These are phyloP conservation scores for Enteromius unitaeniatus DNA, from an alignment of 2,797 vertebrate genomes.

Conservation along the genomic window DNA sequence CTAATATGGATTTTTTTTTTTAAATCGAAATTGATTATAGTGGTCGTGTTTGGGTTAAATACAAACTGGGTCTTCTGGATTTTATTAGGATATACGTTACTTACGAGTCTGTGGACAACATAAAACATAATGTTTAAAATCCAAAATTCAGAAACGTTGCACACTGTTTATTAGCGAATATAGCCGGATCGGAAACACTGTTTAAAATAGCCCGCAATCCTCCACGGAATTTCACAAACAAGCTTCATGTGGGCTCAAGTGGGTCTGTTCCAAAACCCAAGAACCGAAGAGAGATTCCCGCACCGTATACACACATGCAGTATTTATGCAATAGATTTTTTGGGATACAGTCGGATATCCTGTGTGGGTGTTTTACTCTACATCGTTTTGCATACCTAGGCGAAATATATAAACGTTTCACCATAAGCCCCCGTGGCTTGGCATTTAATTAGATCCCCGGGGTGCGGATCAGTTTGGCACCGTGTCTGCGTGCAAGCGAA, in stretches of 20 bases:
- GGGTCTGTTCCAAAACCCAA: slow-evolving; percentile 23
- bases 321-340: slow-evolving; percentile 42
- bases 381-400: slow-evolving; percentile 44
- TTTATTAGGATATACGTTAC: not conserved
- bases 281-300: not conserved
- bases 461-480: slow-evolving; percentile 54
- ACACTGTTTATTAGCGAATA: slow-evolving; percentile 1
- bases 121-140: not conserved
- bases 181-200: not conserved
- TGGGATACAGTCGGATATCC: slow-evolving; percentile 33
- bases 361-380: slow-evolving; percentile 38
- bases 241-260: not conserved
- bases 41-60: not conserved
- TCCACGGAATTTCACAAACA: slow-evolving; percentile 25
- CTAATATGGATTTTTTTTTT: not conserved
- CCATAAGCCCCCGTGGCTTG: slow-evolving; percentile 36
- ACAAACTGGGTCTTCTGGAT: not conserved
- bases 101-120: not conserved
- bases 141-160: too few species aligned
- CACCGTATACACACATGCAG: not conserved
- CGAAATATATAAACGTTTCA: slow-evolving; percentile 27
- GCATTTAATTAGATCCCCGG: slow-evolving; percentile 59
- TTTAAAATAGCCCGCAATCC: slow-evolving; percentile 16
- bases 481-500: slow-evolving; percentile 35
- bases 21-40: not conserved